These are phyloP conservation scores for Crypturellus tataupa DNA, from an alignment of 2,797 vertebrate species.

Conservation along the genomic window DNA sequence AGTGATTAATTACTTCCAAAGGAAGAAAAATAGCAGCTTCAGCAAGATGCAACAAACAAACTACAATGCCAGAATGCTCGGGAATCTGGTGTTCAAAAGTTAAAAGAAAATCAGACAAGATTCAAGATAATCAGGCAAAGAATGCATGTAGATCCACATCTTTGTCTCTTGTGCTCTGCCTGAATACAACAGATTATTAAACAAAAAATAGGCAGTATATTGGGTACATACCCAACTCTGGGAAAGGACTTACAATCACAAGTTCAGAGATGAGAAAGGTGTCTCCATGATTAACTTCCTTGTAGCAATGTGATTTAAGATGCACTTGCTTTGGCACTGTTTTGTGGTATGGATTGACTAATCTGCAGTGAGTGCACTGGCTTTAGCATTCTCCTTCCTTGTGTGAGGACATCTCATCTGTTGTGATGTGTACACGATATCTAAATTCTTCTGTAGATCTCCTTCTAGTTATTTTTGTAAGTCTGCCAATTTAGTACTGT, in stretches of 20 bases:
- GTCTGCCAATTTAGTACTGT: background rate
- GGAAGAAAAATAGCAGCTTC: slow-evolving; percentile 21
- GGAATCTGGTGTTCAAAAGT: background rate
- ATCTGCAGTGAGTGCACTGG: rapidly evolving
- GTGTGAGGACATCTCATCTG: background rate
- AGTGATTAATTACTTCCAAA: slow-evolving; percentile 12
- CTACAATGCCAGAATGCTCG: background rate
- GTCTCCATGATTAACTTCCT: background rate
- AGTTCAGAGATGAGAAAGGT: background rate
- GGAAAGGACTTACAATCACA: background rate
- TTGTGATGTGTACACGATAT: background rate
- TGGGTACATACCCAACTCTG: background rate
- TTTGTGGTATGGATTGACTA: background rate
- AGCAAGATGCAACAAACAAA: background rate
- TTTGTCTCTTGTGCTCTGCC: background rate
- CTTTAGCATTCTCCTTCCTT: background rate
- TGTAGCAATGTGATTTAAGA: background rate
- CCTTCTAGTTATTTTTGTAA: background rate
- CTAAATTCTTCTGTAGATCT: background rate
- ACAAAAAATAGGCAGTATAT: background rate
- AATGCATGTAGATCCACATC: background rate
- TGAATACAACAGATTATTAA: background rate
- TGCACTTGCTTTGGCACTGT: background rate
- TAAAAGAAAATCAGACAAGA: background rate
- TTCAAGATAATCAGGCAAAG: background rate